Evolutionary conservation across 2,113 vertebrate species (phyloP), one percentile per base, ranked within the genome.

Genomic region (Chaetodon trifascialis): DNA sequence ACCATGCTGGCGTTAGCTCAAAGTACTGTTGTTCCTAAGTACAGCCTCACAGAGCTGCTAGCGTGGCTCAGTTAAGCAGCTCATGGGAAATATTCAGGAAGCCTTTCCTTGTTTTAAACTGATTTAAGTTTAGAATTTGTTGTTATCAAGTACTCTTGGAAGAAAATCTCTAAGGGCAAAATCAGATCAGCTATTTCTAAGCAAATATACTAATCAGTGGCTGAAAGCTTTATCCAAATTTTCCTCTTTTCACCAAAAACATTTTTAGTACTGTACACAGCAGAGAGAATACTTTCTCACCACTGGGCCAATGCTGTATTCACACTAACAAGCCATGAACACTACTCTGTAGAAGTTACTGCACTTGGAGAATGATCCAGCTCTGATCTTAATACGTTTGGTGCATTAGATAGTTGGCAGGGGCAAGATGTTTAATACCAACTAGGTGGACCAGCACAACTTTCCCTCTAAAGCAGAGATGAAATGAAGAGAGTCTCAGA

Each of bases 401-500:
- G 21, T 66, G 86, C 83, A 85, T 86, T 63, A 51, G 73, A 84
- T 38, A n/a, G 52, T 36, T 87, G 69, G 83, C 89, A 80, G 85
- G 21, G 79, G 64, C 21, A 23, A 88, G 68, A 86, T 58, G 74
- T 77, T 88, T 83, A 85, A 88, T 70, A 87, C 73, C 70, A 79
- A 83, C 58, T 52, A 66, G 73, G 69, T 44, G 2, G 59, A 79
- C 59, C 14, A 36, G 54, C 55, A 42, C 36, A 89, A 85, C 76
- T 83, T 90, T 88, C 55, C 76, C 78, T 89, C 79, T 62, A 73
- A 85, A 83, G 86, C 74, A 58, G 68, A 87, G 64, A 88, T 66
- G 68, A 88, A 84, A 91, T 90, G 25, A 85, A 90, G 85, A 11
- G 7, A 89, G 83, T 81, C 71, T 91, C 69, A 7, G 81, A 86